Evolutionary conservation across 1,140 invertebrate genomes (phyloP).

Genomic region (Pentalonia nigronervosa): DNA sequence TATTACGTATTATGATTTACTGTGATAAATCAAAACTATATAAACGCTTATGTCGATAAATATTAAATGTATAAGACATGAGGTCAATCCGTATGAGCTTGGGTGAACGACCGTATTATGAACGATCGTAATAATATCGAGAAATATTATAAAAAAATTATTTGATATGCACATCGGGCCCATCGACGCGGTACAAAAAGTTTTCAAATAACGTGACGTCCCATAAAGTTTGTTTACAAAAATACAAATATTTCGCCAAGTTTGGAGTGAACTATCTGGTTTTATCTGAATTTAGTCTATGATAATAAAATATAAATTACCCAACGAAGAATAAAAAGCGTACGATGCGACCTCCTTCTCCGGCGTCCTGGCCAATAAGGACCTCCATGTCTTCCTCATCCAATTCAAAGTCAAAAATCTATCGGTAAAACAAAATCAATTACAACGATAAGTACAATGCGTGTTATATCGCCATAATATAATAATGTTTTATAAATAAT

Average conservation of each 20-base stretch:
- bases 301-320: slow-evolving; percentile 33
- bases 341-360: slow-evolving; percentile 68
- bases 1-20: background rate
- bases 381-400: slow-evolving; percentile 66
- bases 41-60: background rate
- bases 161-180: background rate
- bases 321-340: slow-evolving; percentile 63
- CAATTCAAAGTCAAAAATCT: slow-evolving; percentile 69
- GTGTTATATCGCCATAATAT: background rate
- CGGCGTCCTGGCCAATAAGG: slow-evolving; percentile 68
- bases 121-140: background rate
- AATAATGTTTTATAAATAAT: background rate
- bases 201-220: background rate
- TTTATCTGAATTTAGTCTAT: background rate
- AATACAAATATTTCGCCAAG: background rate
- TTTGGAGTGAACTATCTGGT: background rate
- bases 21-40: background rate
- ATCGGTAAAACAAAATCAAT: slow-evolving; percentile 63
- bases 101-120: too few relatives aligned
- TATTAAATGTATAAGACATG: background rate
- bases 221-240: background rate
- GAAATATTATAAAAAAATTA: background rate
- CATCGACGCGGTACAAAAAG: background rate
- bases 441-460: background rate
- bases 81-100: background rate